phyloP scores from a whole-genome alignment of 2,113 vertebrate species.

The Seriola quinqueradiata region DNA sequence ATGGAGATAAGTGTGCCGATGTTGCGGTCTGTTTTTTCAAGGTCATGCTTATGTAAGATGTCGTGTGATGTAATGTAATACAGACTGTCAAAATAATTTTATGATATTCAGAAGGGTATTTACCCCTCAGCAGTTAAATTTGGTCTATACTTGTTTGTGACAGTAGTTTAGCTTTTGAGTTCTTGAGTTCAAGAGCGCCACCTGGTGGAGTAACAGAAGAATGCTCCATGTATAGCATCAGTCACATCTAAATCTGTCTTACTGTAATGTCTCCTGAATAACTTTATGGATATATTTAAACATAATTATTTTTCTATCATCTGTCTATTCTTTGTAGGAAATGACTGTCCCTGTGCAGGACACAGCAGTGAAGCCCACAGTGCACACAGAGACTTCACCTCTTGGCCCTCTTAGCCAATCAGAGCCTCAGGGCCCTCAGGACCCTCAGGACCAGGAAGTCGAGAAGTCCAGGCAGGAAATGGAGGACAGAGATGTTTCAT shows the following conservation, averaged over 20 bases:
- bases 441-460: slow-evolving; percentile 58
- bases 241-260: neutral
- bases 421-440: slow-evolving; percentile 49
- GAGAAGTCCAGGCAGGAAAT: slow-evolving; percentile 61
- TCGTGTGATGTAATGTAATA: neutral
- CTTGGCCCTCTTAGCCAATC: slow-evolving; percentile 53
- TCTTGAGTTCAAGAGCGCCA: slow-evolving; percentile 14
- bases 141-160: neutral
- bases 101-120: neutral
- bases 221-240: neutral
- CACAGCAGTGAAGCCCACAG: slow-evolving; percentile 89
- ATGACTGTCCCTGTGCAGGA: slow-evolving; percentile 90
- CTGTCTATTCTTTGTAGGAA: slow-evolving; percentile 77
- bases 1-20: neutral
- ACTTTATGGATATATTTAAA: neutral
- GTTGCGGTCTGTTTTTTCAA: neutral
- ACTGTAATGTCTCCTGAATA: neutral
- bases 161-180: neutral
- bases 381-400: slow-evolving; percentile 34
- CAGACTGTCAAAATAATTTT: neutral
- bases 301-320: neutral
- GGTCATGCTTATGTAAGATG: neutral
- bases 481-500: slow-evolving; percentile 52
- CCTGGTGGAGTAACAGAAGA: slow-evolving; percentile 41
- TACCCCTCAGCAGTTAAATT: neutral